phyloP scores from a whole-genome alignment of 2,113 vertebrate species.

The Pterophyllum scalare region DNA sequence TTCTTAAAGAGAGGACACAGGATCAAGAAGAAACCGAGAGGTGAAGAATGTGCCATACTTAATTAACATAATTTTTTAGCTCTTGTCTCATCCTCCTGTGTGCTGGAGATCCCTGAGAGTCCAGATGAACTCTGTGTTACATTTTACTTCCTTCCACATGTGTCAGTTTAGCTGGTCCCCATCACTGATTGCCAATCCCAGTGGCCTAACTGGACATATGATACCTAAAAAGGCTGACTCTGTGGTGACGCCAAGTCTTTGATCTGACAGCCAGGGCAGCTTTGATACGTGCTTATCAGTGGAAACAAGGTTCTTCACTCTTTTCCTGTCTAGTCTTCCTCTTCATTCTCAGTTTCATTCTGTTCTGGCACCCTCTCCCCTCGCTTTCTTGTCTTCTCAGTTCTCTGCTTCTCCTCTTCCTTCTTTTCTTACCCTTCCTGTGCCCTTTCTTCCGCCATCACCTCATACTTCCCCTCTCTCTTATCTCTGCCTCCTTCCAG shows the following conservation, averaged over 20 bases:
- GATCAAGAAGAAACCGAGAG: background rate
- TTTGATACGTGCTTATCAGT: slow-evolving; percentile 66
- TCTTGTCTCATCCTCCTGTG: slow-evolving; percentile 14
- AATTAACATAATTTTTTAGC: slow-evolving; percentile 22
- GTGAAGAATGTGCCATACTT: background rate
- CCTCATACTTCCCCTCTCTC: slow-evolving; percentile 15
- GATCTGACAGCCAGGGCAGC: slow-evolving; percentile 68
- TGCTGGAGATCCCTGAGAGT: slow-evolving; percentile 32
- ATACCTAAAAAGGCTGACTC: slow-evolving; percentile 52
- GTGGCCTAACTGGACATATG: slow-evolving; percentile 39
- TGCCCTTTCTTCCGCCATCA: slow-evolving; percentile 36
- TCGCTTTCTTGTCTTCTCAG: background rate
- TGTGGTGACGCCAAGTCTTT: slow-evolving; percentile 55
- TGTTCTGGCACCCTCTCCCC: slow-evolving; percentile 11
- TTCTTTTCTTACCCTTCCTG: slow-evolving; percentile 34
- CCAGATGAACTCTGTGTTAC: slow-evolving; percentile 35
- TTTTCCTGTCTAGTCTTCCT: slow-evolving; percentile 19
- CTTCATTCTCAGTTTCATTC: slow-evolving; percentile 46
- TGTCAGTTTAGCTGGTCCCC: slow-evolving; percentile 35
- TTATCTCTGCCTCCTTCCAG: slow-evolving; percentile 36
- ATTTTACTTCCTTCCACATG: slow-evolving; percentile 18
- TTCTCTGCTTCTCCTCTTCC: slow-evolving; percentile 1
- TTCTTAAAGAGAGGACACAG: background rate
- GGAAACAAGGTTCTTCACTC: slow-evolving; percentile 55
- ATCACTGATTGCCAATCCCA: slow-evolving; percentile 52